phyloP scores from a whole-genome alignment of 2,113 vertebrate species.

The Sinocyclocheilus grahami region DNA sequence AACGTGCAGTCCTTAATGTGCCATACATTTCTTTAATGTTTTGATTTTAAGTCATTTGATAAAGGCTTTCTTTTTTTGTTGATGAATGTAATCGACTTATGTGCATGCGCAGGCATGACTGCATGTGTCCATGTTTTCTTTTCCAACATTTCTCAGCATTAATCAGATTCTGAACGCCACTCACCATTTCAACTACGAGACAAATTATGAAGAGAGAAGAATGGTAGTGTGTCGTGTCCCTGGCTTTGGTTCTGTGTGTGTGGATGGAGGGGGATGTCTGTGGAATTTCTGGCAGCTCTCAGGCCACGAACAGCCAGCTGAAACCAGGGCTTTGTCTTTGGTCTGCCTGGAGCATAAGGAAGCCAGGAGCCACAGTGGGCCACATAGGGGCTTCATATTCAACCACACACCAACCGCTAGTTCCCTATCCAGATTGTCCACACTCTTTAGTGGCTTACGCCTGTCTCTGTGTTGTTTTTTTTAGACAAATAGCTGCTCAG shows the following conservation, averaged over 20 bases:
- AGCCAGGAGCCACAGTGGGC: conserved; percentile 31
- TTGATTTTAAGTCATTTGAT: too few species aligned
- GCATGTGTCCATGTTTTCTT: neutral
- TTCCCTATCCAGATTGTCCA: conserved; percentile 27
- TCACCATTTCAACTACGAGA: conserved; percentile 24
- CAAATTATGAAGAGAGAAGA: conserved; percentile 40
- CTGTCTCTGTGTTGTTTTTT: conserved; percentile 28
- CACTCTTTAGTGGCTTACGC: conserved; percentile 36
- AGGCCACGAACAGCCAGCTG: conserved; percentile 42
- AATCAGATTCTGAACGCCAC: neutral
- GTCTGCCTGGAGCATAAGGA: conserved; percentile 48
- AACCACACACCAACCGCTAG: conserved; percentile 30
- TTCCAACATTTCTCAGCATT: conserved; percentile 33
- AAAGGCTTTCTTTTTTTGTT: neutral
- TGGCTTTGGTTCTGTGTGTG: neutral
- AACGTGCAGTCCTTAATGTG: neutral
- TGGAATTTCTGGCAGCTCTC: conserved; percentile 54
- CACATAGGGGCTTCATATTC: neutral
- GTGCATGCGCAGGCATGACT: neutral
- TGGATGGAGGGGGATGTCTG: conserved; percentile 42
- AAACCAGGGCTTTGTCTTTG: conserved; percentile 56
- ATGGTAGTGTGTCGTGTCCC: conserved; percentile 40
- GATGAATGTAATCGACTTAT: neutral
- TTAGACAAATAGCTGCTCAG: conserved; percentile 25
- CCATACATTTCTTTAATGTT: too few species aligned